Evolutionary conservation across 1,140 invertebrate genomes (phyloP), one percentile per base, ranked within the genome.

Genomic region (Laupala kohalensis): DNA sequence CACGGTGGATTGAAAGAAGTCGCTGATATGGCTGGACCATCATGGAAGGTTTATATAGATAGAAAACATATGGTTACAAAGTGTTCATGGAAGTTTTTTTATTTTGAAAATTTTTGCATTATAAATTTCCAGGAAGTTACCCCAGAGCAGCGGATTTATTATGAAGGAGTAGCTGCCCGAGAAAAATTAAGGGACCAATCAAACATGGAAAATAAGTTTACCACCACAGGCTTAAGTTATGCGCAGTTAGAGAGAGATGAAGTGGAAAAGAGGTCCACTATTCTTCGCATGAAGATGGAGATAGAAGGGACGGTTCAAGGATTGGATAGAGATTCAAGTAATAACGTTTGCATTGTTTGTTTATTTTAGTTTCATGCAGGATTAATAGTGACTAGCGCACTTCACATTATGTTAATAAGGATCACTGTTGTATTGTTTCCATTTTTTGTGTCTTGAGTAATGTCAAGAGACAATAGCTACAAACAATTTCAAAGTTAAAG

Each of bases 41-140:
- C 24, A 29, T 68, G 67, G 67, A 30, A 68, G n/a, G 67, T 68
- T 26, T n/a, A n/a, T n/a, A n/a, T n/a, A n/a, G n/a, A n/a, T n/a
- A n/a, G n/a, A n/a, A n/a, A n/a, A n/a, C n/a, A n/a, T n/a, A n/a
- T n/a, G n/a, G n/a, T n/a, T n/a, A n/a, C n/a, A n/a, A n/a, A n/a
- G n/a, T n/a, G n/a, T n/a, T n/a, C n/a, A n/a, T n/a, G n/a, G n/a
- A n/a, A n/a, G n/a, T n/a, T n/a, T n/a, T n/a, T n/a, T n/a, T n/a
- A n/a, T n/a, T n/a, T n/a, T n/a, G n/a, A n/a, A n/a, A n/a, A n/a
- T n/a, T n/a, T n/a, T n/a, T n/a, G n/a, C n/a, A n/a, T n/a, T n/a
- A n/a, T n/a, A n/a, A n/a, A n/a, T n/a, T n/a, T 53, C 19, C 37
- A 53, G 37, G 4, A 9, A 13, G 9, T 53, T 9, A 13, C 37